phyloP scores from a whole-genome alignment of 2,113 vertebrate species.

The Stictonetta naevosa region DNA sequence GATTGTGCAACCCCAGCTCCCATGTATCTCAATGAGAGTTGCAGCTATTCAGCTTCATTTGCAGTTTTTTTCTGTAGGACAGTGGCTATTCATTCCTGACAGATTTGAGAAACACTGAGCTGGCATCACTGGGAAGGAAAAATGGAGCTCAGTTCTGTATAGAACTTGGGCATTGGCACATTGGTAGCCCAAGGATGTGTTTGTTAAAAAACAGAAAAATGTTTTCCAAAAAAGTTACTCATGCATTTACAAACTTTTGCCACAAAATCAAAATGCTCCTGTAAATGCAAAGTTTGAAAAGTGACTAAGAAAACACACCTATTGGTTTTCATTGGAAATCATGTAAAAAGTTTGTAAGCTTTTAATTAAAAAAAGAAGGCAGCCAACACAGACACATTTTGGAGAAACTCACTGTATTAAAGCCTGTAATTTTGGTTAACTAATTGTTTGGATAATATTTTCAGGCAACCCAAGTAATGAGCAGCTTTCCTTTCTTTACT shows the following conservation, averaged over 20 bases:
- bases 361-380: neutral
- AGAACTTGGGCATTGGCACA: neutral
- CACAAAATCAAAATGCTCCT: neutral
- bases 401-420: neutral
- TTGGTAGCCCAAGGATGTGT: neutral
- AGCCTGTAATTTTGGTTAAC: neutral
- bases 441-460: neutral
- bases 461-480: neutral
- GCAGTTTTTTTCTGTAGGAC: constrained; percentile 7
- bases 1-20: constrained; percentile 37
- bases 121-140: neutral
- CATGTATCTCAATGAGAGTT: neutral
- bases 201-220: neutral
- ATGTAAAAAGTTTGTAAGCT: neutral
- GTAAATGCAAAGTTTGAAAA: neutral
- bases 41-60: neutral
- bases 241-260: neutral
- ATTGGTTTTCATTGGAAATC: neutral
- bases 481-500: neutral
- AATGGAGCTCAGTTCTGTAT: fast-evolving
- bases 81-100: neutral
- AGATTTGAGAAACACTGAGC: neutral
- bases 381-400: neutral
- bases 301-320: neutral
- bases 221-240: constrained; percentile 27